phyloP scores from a whole-genome alignment of 2,888 invertebrate species.

The Lomographa bimaculata region DNA sequence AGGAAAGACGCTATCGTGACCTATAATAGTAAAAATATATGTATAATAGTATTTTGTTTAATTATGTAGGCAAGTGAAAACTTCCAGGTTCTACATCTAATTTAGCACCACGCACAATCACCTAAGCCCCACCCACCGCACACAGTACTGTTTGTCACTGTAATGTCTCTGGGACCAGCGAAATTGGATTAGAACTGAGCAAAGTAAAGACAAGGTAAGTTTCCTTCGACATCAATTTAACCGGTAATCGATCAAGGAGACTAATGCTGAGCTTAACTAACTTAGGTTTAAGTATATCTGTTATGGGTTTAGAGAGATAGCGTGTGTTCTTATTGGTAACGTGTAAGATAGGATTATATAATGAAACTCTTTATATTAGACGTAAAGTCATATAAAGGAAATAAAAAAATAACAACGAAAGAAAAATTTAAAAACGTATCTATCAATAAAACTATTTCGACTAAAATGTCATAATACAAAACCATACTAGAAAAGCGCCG shows the following conservation, averaged over 20 bases:
- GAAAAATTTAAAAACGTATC: too few species aligned
- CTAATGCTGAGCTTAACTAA: conserved; percentile 42
- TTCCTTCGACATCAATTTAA: conserved; percentile 48
- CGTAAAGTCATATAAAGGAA: too few species aligned
- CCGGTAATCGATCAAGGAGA: conserved; percentile 48
- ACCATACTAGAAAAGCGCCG: too few species aligned
- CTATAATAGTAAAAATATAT: too few species aligned
- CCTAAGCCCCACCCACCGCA: conserved; percentile 16
- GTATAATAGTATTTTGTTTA: too few species aligned
- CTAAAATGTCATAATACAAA: too few species aligned
- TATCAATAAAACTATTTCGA: too few species aligned
- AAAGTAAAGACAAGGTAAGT: conserved; percentile 48
- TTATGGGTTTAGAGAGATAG: background rate
- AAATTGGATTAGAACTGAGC: conserved; percentile 36
- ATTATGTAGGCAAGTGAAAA: too few species aligned
- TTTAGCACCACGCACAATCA: conserved; percentile 13
- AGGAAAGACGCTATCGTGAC: too few species aligned
- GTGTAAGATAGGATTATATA: too few species aligned
- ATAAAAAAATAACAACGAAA: too few species aligned
- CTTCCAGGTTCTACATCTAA: conserved; percentile 18
- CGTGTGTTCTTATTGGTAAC: background rate
- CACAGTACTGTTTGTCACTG: conserved; percentile 36
- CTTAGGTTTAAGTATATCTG: conserved; percentile 27
- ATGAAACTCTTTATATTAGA: too few species aligned
- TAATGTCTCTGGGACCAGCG: conserved; percentile 34